phyloP scores from a whole-genome alignment of 1,140 invertebrate genomes.

The Lepidurus arcticus region DNA sequence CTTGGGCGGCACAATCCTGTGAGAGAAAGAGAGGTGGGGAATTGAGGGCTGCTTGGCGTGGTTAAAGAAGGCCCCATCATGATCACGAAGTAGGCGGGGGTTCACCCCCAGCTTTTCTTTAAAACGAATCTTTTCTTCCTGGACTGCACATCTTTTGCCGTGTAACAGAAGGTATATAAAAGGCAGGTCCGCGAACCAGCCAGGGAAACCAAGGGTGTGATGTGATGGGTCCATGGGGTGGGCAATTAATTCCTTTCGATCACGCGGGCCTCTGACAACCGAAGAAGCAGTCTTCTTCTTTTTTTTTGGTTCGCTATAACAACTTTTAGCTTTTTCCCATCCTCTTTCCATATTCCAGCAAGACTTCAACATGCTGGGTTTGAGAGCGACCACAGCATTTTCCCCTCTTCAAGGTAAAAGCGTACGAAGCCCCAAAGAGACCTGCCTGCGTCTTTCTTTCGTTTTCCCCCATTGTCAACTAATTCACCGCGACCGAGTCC shows the following conservation, averaged over 20 bases:
- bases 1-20: not conserved
- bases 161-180: conserved; percentile 15
- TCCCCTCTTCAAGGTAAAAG: not conserved
- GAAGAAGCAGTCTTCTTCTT: not conserved
- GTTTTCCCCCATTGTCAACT: not conserved
- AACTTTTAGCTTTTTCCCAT: conserved; percentile 4
- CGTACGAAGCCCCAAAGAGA: not conserved
- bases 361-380: not conserved
- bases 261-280: conserved; percentile 12
- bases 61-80: not conserved
- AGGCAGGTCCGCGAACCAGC: not conserved
- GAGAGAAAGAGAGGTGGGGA: conserved; percentile 8
- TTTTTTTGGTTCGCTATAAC: not conserved
- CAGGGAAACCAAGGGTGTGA: not conserved
- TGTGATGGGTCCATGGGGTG: conserved; percentile 16
- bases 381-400: not conserved
- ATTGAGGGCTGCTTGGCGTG: conserved; percentile 8
- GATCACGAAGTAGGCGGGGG: conserved; percentile 16
- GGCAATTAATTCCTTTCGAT: conserved; percentile 19
- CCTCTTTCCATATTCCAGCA: not conserved
- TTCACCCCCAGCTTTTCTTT: not conserved
- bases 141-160: not conserved
- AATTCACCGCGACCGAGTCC: not conserved
- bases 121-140: not conserved
- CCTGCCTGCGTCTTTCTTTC: not conserved